These are phyloP conservation scores for Tenrec ecaudatus DNA, from an alignment of 2,113 vertebrate species.

Conservation along the genomic window DNA sequence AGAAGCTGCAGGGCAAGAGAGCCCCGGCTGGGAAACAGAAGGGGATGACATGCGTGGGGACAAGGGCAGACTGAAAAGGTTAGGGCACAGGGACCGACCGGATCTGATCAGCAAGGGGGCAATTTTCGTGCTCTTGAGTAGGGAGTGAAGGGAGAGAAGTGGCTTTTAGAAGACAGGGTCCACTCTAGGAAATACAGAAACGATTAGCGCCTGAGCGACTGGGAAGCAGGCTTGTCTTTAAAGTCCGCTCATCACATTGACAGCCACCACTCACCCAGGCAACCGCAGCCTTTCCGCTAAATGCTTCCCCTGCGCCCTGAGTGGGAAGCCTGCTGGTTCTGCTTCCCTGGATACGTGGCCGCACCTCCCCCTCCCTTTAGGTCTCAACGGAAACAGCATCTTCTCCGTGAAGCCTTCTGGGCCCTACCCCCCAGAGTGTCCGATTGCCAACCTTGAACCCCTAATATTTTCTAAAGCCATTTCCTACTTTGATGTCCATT, in stretches of 20 bases:
- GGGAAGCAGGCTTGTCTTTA: neutral
- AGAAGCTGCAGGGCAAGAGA: neutral
- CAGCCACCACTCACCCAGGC: neutral
- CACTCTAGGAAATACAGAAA: neutral
- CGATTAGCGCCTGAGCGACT: neutral
- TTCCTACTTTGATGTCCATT: neutral
- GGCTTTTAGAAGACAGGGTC: neutral
- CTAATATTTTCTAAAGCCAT: neutral
- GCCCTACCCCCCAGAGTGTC: neutral
- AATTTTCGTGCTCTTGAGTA: neutral
- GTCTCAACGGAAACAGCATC: neutral
- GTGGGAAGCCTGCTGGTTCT: too few relatives aligned
- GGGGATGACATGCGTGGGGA: rapidly evolving
- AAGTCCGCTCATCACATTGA: neutral
- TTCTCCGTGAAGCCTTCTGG: neutral
- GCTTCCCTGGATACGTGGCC: too few relatives aligned
- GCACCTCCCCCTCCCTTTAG: neutral
- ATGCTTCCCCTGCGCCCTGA: neutral
- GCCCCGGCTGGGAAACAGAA: neutral
- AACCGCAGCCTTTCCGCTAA: neutral
- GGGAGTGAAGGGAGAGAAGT: neutral
- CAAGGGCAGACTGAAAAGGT: neutral
- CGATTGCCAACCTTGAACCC: neutral
- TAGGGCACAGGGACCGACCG: neutral
- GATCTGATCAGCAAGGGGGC: neutral